Conservation (phyloP, 64 coral and sea anemone genomes). For the Pocillopora verrucosa region DNA sequence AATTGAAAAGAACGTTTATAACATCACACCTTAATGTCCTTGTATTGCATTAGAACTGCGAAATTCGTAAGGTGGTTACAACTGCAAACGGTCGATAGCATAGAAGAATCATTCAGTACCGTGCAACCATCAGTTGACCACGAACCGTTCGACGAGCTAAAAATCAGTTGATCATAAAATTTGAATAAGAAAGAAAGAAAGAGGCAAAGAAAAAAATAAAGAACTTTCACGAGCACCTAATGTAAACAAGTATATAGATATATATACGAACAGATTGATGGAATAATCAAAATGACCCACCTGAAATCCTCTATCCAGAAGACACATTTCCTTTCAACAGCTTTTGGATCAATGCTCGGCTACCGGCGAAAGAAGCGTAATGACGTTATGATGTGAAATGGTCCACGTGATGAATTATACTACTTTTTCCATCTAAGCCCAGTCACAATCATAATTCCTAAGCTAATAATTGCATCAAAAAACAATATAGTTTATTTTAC, state of each 20-base stretch:
- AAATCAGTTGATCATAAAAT: no score
- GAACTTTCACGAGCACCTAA: not conserved
- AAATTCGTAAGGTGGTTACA: constrained; percentile 92
- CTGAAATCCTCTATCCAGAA: not conserved
- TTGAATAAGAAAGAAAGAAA: no score
- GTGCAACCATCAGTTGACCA: constrained; percentile 71
- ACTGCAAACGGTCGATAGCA: constrained; percentile 48
- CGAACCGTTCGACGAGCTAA: constrained; percentile 28
- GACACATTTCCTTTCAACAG: not conserved
- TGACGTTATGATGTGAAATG: no score
- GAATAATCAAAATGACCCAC: not conserved
- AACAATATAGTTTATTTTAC: no score
- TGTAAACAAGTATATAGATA: no score
- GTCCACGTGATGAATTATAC: no score
- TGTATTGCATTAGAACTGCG: constrained; percentile 78
- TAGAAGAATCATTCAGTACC: constrained; percentile 19
- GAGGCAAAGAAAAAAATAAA: not conserved
- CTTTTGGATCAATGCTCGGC: not conserved
- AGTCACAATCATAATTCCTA: no score
- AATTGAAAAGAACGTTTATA: not conserved
- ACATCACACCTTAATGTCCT: not conserved
- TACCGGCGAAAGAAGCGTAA: not conserved
- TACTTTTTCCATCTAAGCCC: no score
- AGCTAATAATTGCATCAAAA: no score
- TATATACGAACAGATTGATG: no score